Evolutionary conservation across 2,888 invertebrate genomes (phyloP), one percentile per base, ranked within the genome.

Genomic region (Thysanoteuthis rhombus): DNA sequence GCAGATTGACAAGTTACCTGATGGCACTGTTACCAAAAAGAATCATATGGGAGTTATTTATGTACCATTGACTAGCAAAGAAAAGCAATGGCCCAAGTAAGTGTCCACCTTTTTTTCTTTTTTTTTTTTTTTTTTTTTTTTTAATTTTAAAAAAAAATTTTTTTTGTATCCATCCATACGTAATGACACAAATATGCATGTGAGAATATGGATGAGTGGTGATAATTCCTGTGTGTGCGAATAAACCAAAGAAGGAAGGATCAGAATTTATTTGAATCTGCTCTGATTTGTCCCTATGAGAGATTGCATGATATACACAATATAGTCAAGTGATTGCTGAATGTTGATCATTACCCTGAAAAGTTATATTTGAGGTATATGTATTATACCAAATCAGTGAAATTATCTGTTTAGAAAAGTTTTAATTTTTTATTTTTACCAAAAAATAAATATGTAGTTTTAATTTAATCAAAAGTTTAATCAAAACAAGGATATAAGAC

Each of bases 31-130:
- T 10, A 97, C 97, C 40, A 97, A 98, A 94, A 98, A 98, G 95
- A 98, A 98, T 90, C 97, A 99, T 25, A 99, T 99, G 98, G 98
- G 99, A 90, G 99, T 99, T 28, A 98, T 99, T 95, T 99, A 99
- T 97, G 99, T 99, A 75, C 99, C 99, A 0, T 97, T 99, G 92
- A 99, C 99, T 0, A 99, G 99, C 97, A 98, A 98, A 97, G 98
- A 98, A 39, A 97, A 97, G 94, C 98, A 98, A 96, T 98, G 98
- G 98, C 98, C 98, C 97, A 97, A 96, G 96, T 97, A 45, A 92
- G 92, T 92, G 6, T 40, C 90, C 8, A 10, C 10, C 40, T 5
- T 40, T 52, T 52, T 58, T 32, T n/a, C n/a, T 10, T n/a, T 8
- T 75, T 75, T 10, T n/a, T 89, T 32, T 32, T 32, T 36, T n/a